These are phyloP conservation scores for Lasioglossum malachurum DNA, from an alignment of 2,888 invertebrate genomes.

Conservation along the genomic window DNA sequence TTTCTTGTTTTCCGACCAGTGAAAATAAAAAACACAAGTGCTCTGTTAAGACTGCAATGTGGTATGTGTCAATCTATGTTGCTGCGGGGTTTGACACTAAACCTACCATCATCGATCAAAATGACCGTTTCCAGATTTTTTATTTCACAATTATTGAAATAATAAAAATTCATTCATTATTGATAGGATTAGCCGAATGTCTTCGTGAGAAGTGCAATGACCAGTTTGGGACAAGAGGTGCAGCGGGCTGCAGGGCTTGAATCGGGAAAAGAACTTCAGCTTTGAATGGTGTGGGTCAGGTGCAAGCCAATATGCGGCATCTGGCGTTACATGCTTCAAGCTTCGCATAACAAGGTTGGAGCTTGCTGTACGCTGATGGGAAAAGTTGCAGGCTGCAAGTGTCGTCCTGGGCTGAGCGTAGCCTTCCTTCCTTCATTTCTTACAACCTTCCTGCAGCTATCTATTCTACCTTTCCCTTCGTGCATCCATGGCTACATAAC, in stretches of 20 bases:
- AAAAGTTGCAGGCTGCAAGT: slow-evolving; percentile 83
- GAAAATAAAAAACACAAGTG: neutral
- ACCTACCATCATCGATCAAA: no score
- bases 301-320: slow-evolving; percentile 82
- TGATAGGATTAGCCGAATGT: neutral
- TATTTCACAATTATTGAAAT: no score
- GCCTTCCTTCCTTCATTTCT: slow-evolving; percentile 53
- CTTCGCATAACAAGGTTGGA: slow-evolving; percentile 83
- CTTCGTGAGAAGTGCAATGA: neutral
- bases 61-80: no score
- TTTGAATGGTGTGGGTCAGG: slow-evolving; percentile 69
- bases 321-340: slow-evolving; percentile 84
- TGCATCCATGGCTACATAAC: slow-evolving; percentile 70
- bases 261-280: slow-evolving; percentile 41
- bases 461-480: slow-evolving; percentile 37
- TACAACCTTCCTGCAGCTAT: slow-evolving; percentile 48
- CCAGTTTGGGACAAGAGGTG: neutral
- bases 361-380: slow-evolving; percentile 82
- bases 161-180: no score
- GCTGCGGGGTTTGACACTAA: no score
- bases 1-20: slow-evolving; percentile 15
- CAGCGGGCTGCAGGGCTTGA: neutral
- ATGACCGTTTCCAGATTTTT: no score
- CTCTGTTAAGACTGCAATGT: neutral
- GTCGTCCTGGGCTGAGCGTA: slow-evolving; percentile 62